Conservation (phyloP, 2,113 vertebrate genomes). For the Centrocercus urophasianus region DNA sequence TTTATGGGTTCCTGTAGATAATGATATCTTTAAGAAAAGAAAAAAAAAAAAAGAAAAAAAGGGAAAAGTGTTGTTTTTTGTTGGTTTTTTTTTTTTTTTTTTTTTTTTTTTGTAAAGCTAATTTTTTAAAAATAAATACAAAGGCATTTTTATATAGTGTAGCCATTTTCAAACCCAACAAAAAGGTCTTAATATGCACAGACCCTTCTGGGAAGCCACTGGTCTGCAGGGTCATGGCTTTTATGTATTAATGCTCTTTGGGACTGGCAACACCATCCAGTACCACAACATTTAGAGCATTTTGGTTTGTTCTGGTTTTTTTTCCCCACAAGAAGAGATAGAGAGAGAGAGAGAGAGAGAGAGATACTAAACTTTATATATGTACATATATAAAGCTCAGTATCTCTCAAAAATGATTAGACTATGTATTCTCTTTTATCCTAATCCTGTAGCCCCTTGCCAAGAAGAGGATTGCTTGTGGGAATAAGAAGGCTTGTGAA, state of each 20-base stretch:
- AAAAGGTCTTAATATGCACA: slow-evolving; percentile 19
- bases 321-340: background rate
- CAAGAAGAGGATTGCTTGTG: background rate
- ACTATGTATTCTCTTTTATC: background rate
- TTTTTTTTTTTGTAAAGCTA: slow-evolving; percentile 79
- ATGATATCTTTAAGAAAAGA: slow-evolving; percentile 66
- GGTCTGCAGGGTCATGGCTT: slow-evolving; percentile 40
- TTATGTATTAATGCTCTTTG: background rate
- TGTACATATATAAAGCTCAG: background rate
- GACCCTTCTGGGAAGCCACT: background rate
- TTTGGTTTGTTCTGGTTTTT: background rate
- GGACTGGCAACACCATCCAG: slow-evolving; percentile 22
- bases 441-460: background rate
- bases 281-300: slow-evolving; percentile 10
- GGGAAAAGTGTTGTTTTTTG: background rate
- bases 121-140: slow-evolving; percentile 64
- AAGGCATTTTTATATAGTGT: slow-evolving; percentile 77
- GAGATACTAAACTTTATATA: background rate
- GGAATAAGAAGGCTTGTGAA: slow-evolving; percentile 33
- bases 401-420: slow-evolving; percentile 10
- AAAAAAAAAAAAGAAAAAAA: background rate
- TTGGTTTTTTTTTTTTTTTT: too few species aligned
- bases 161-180: slow-evolving; percentile 55
- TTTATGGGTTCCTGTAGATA: slow-evolving; percentile 82
- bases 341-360: too few species aligned